Evolutionary conservation across 1,140 invertebrate species (phyloP).

Genomic region (Homalodisca vitripennis): DNA sequence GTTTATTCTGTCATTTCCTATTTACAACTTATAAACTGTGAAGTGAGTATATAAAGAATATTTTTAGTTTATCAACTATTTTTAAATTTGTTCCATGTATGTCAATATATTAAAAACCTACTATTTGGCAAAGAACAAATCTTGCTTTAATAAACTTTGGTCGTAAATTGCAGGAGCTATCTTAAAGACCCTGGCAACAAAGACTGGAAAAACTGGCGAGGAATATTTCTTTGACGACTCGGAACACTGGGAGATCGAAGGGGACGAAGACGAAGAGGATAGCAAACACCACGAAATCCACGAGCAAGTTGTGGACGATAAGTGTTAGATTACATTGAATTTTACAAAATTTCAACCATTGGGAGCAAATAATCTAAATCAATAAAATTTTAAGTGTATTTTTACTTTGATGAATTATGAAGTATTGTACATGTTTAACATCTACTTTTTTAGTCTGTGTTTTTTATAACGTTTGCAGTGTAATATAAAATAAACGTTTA

Average conservation of each 20-base stretch:
- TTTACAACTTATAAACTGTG: background rate
- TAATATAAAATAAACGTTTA: no score
- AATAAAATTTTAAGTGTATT: no score
- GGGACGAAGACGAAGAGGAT: slow-evolving; percentile 29
- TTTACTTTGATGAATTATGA: no score
- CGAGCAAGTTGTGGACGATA: background rate
- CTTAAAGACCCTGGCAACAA: slow-evolving; percentile 47
- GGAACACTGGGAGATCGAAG: slow-evolving; percentile 46
- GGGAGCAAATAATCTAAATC: no score
- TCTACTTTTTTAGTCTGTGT: no score
- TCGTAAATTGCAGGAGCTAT: slow-evolving; percentile 42
- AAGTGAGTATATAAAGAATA: background rate
- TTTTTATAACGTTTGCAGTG: no score
- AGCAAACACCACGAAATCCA: background rate
- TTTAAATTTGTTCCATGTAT: background rate
- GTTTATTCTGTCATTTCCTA: background rate
- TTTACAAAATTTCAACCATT: no score
- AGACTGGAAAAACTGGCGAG: slow-evolving; percentile 49
- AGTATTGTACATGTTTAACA: no score
- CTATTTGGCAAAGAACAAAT: background rate
- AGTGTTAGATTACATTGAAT: no score
- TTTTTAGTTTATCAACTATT: background rate
- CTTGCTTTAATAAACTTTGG: background rate
- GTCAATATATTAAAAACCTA: background rate
- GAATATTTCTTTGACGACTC: slow-evolving; percentile 52